Conservation (phyloP, 2,888 invertebrate species). For the Margaritifera margaritifera region DNA sequence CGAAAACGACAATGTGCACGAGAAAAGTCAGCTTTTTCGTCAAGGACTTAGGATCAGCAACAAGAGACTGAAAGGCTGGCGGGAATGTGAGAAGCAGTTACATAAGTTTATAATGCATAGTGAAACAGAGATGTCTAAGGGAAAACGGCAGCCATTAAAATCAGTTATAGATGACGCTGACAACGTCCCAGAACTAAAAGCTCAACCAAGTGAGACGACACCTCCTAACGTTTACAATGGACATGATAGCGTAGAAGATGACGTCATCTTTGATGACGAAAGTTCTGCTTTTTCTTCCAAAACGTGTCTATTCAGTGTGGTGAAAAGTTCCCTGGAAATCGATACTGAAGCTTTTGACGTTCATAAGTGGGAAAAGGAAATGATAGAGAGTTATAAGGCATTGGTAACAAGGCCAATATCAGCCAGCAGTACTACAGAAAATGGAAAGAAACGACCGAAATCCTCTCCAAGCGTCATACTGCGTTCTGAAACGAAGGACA, state of each 20-base stretch:
- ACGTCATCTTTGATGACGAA: slow-evolving; percentile 27
- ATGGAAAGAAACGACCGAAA: too few relatives aligned
- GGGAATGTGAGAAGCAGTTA: slow-evolving; percentile 44
- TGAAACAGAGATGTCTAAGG: slow-evolving; percentile 23
- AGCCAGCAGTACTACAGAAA: too few relatives aligned
- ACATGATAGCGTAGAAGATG: slow-evolving; percentile 13
- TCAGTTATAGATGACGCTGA: neutral
- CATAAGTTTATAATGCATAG: slow-evolving; percentile 31
- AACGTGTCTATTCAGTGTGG: slow-evolving; percentile 20
- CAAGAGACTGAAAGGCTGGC: slow-evolving; percentile 44
- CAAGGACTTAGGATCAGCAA: slow-evolving; percentile 44
- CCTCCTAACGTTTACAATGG: slow-evolving; percentile 4
- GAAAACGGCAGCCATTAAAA: slow-evolving; percentile 6
- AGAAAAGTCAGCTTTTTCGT: slow-evolving; percentile 39
- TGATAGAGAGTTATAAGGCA: slow-evolving; percentile 39
- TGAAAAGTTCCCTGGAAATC: slow-evolving; percentile 21
- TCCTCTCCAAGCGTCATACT: too few relatives aligned
- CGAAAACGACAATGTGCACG: slow-evolving; percentile 42
- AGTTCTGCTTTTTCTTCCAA: slow-evolving; percentile 6
- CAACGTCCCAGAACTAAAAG: slow-evolving; percentile 1
- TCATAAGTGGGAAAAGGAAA: slow-evolving; percentile 32
- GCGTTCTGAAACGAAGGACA: slow-evolving; percentile 3
- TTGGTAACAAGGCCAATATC: slow-evolving; percentile 23
- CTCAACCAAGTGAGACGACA: slow-evolving; percentile 4
- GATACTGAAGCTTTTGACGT: slow-evolving; percentile 33